Percentiles rank a stretch among this genome's conserved stretches.
Conservation (phyloP, 2,797 vertebrate genomes). For the Astyanax mexicanus region DNA sequence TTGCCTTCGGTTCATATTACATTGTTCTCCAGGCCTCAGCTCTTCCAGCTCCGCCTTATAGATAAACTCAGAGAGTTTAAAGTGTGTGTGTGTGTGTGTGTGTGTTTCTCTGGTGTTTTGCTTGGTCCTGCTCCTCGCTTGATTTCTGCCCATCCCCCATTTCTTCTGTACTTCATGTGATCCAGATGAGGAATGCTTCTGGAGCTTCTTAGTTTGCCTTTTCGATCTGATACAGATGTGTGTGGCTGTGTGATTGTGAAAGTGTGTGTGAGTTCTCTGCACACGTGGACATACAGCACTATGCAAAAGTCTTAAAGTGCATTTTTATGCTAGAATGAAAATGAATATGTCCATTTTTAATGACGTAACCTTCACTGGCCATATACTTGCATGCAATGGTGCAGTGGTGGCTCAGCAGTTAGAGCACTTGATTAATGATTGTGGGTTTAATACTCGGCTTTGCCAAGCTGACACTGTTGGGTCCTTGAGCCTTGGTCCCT, state of each 20-base stretch:
- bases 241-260: neutral
- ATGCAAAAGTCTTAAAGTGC: neutral
- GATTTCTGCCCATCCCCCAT: conserved; percentile 8
- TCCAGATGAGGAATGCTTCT: conserved; percentile 54
- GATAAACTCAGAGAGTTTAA: conserved; percentile 13
- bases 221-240: conserved; percentile 47
- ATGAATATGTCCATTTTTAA: no score
- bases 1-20: conserved; percentile 23
- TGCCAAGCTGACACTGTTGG: no score
- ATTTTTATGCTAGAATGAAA: no score
- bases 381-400: no score
- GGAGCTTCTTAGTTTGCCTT: conserved; percentile 28
- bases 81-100: conserved; percentile 4
- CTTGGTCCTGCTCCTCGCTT: conserved; percentile 12
- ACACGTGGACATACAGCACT: neutral
- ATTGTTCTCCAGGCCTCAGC: neutral
- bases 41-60: neutral
- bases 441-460: no score
- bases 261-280: neutral
- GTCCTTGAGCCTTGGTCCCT: no score
- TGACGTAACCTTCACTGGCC: no score
- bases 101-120: conserved; percentile 14
- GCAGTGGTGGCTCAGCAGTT: no score
- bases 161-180: conserved; percentile 32
- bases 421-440: no score